These are phyloP conservation scores for Sebastes oblongus DNA, from an alignment of 2,797 vertebrate species.

Conservation along the genomic window DNA sequence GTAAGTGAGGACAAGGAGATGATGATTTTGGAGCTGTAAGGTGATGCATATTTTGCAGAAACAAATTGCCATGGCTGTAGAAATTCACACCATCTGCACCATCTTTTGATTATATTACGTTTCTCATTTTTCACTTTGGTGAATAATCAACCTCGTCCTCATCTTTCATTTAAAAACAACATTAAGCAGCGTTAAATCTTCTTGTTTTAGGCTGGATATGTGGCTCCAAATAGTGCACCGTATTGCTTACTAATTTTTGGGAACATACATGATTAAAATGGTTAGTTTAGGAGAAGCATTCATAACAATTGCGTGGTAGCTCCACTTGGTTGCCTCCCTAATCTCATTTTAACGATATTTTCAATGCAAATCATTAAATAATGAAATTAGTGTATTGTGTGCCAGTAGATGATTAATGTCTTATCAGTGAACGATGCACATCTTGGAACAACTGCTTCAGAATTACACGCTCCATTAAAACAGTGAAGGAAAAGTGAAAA, in stretches of 20 bases:
- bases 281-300: conserved; percentile 47
- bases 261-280: conserved; percentile 46
- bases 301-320: conserved; percentile 29
- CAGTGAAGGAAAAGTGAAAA: conserved; percentile 5
- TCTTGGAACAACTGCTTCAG: conserved; percentile 56
- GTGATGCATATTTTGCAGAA: conserved; percentile 12
- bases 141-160: background rate
- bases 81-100: background rate
- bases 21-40: background rate
- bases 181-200: background rate
- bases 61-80: background rate
- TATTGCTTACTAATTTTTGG: background rate
- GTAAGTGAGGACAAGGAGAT: background rate
- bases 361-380: conserved; percentile 72
- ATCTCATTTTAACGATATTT: conserved; percentile 71
- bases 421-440: conserved; percentile 58
- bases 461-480: conserved; percentile 66
- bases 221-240: background rate
- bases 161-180: background rate
- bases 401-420: conserved; percentile 71
- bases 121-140: background rate
- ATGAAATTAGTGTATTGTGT: conserved; percentile 64
- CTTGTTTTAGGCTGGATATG: background rate
- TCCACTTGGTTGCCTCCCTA: conserved; percentile 61
- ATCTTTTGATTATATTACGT: background rate